These are phyloP conservation scores for Cliona cf. orientalis DNA, from an alignment of 37 sponge, comb jelly and placozoan species.

Conservation along the genomic window DNA sequence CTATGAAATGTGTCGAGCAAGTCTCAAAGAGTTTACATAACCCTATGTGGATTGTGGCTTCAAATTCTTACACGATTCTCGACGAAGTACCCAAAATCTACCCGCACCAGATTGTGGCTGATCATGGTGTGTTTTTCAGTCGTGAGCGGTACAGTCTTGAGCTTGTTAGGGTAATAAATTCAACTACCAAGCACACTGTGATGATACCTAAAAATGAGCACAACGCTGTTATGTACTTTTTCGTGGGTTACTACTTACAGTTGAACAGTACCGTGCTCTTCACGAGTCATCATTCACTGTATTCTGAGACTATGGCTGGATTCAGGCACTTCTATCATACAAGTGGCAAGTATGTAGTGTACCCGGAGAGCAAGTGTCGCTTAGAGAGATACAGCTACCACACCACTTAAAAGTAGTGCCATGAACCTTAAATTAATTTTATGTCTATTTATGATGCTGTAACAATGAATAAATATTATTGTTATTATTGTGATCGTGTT, in stretches of 20 bases:
- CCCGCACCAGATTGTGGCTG: neutral
- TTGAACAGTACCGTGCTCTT: conserved; percentile 26
- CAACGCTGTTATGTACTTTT: conserved; percentile 28
- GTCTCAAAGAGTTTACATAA: neutral
- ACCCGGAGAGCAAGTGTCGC: neutral
- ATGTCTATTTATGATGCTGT: too few species aligned
- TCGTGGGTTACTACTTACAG: conserved; percentile 18
- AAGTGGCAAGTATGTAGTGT: conserved; percentile 15
- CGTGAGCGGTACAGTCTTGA: conserved; percentile 21
- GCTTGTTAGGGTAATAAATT: neutral
- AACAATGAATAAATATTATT: too few species aligned
- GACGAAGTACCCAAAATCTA: conserved; percentile 1
- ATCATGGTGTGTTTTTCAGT: conserved; percentile 5
- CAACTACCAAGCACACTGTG: neutral
- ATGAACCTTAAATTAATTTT: too few species aligned
- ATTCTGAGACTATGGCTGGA: conserved; percentile 36
- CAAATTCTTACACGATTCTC: conserved; percentile 10
- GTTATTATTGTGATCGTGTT: too few species aligned
- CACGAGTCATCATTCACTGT: conserved; percentile 2
- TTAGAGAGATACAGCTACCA: conserved; percentile 22
- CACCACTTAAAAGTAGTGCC: too few species aligned
- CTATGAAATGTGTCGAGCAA: conserved; percentile 2
- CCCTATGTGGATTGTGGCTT: conserved; percentile 18
- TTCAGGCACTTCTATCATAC: conserved; percentile 26
- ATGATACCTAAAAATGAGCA: conserved; percentile 26